Conservation (phyloP, 2,888 invertebrate species). For the Augochlorella aurata region DNA sequence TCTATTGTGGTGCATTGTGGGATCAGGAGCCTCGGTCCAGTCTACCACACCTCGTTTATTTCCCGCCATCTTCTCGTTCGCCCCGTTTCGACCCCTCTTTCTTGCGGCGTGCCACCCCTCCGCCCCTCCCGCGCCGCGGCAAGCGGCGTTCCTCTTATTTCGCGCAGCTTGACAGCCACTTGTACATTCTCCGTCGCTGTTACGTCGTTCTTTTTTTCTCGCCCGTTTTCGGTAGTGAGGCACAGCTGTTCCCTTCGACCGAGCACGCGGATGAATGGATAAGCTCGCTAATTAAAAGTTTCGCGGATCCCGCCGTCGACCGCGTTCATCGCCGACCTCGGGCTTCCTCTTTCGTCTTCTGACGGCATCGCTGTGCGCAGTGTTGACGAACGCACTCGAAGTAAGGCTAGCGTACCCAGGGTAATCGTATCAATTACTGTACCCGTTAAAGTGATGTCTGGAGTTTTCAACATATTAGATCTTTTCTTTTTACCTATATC, state of each 20-base stretch:
- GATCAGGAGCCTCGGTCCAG: constrained; percentile 76
- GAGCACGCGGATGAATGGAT: constrained; percentile 73
- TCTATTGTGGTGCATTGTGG: constrained; percentile 79
- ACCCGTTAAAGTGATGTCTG: too few relatives aligned
- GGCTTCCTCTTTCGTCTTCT: too few relatives aligned
- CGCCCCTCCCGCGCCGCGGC: not conserved
- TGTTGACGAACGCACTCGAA: too few relatives aligned
- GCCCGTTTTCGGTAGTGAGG: constrained; percentile 38
- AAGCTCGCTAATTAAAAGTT: constrained; percentile 78
- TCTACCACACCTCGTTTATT: constrained; percentile 78
- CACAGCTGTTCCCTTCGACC: constrained; percentile 67
- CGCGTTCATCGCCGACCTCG: too few relatives aligned
- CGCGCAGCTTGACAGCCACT: constrained; percentile 33
- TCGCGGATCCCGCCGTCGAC: not conserved
- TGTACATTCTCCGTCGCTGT: constrained; percentile 48
- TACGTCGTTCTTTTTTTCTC: constrained; percentile 38
- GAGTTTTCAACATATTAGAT: too few relatives aligned
- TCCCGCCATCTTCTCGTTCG: constrained; percentile 67
- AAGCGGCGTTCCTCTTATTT: not conserved
- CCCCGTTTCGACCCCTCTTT: constrained; percentile 18
- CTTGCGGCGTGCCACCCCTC: not conserved
- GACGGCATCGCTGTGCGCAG: too few relatives aligned
- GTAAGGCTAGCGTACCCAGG: too few relatives aligned
- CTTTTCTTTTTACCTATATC: too few relatives aligned
- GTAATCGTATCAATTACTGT: too few relatives aligned